Conservation (phyloP, 53 echinoderm and acorn worm species). For the Patiria pectinifera region DNA sequence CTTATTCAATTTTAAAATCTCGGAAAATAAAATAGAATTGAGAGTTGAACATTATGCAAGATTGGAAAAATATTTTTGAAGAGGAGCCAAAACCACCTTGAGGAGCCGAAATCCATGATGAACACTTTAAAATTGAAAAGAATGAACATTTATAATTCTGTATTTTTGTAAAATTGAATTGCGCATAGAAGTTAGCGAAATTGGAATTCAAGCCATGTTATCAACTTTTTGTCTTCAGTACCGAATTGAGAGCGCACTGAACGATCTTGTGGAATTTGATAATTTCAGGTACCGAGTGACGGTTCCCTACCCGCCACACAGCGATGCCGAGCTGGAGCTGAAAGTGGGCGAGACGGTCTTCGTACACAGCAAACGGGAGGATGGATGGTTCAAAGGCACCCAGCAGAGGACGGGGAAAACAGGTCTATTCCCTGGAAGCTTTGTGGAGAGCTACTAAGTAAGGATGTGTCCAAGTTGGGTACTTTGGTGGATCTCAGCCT, state of each 20-base stretch:
- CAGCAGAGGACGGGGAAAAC: slow-evolving; percentile 81
- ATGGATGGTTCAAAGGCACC: slow-evolving; percentile 98
- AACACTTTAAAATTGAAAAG: background rate
- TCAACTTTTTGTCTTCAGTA: no score
- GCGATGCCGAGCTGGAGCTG: slow-evolving; percentile 84
- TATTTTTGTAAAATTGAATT: no score
- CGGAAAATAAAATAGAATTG: background rate
- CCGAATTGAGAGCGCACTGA: background rate
- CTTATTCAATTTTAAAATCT: no score
- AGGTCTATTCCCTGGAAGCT: slow-evolving; percentile 90
- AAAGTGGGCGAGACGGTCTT: slow-evolving; percentile 86
- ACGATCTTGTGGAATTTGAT: background rate
- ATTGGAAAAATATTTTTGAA: background rate
- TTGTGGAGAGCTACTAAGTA: slow-evolving; percentile 71
- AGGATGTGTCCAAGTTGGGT: no score
- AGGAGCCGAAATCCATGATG: no score
- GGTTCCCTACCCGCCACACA: slow-evolving; percentile 88
- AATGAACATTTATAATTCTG: no score
- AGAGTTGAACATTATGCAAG: background rate
- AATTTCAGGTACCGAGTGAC: slow-evolving; percentile 81
- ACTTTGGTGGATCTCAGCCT: no score
- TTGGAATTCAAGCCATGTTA: no score
- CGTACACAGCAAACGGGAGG: slow-evolving; percentile 92
- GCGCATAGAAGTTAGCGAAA: no score
- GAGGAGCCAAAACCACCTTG: background rate